A percentile compares a stretch with the other conserved stretches of the same genome.
Conservation (phyloP, 2,113 vertebrate genomes). For the Serilophus lunatus region DNA sequence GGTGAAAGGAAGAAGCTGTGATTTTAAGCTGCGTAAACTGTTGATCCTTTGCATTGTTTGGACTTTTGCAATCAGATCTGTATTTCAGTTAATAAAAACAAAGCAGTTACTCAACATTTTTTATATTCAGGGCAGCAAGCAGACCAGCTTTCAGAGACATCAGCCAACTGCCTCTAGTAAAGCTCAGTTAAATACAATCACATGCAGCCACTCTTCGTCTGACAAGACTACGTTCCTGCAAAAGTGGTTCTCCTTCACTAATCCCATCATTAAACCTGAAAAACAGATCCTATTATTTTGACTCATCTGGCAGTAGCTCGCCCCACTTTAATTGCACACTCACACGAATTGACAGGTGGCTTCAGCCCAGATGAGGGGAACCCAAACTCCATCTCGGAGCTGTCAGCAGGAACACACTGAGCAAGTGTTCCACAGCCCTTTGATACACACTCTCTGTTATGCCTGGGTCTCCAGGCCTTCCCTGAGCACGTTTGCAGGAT, state of each 20-base stretch:
- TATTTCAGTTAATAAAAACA: constrained; percentile 8
- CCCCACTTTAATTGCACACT: not conserved
- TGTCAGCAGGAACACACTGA: not conserved
- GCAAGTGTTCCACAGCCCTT: not conserved
- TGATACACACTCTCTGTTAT: not conserved
- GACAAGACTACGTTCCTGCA: not conserved
- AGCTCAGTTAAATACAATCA: not conserved
- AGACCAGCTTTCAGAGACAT: not conserved
- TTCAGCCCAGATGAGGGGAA: not conserved
- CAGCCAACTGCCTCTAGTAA: not conserved
- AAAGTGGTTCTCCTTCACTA: not conserved
- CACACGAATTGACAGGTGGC: accelerated
- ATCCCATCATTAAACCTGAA: not conserved
- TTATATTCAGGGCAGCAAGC: not conserved
- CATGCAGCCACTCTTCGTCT: not conserved
- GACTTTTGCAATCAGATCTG: not conserved
- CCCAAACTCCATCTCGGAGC: not conserved
- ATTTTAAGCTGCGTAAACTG: not conserved
- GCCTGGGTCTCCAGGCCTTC: not conserved
- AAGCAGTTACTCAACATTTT: constrained; percentile 2
- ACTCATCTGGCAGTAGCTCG: not conserved
- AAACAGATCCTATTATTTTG: not conserved
- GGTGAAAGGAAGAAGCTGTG: not conserved
- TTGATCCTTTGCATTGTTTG: not conserved
- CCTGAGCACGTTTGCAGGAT: not conserved